Evolutionary conservation across 2,888 invertebrate genomes (phyloP), one percentile per base, ranked within the genome.

Genomic region (Camptogramma bilineatum): DNA sequence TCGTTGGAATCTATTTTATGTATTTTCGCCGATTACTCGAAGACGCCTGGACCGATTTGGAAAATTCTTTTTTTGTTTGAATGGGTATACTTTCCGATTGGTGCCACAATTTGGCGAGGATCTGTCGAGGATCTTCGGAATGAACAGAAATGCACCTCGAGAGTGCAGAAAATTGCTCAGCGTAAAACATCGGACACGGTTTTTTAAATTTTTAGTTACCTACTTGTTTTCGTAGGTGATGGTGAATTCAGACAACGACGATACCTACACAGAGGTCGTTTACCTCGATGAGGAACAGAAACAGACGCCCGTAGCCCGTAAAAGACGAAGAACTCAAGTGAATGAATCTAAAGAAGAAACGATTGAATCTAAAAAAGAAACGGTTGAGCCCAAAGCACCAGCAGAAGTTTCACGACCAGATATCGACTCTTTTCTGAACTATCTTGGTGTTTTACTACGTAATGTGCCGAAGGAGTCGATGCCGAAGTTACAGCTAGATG

Each of bases 401-500:
- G 39, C 34, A 48, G 17, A 42, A 7, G 39, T 28, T 1, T 39
- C 56, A 0, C 28, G 59, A 0, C 71, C 72, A 0, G 79, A 80
- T 62, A 57, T 88, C 0, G 78, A 80, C 0, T 71, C 74, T 0
- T 90, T 90, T 42, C 69, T 85, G 0, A 81, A 74, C 60, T 90
- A 90, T 60, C 73, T 89, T 0, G 75, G 75, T 0, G 80, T 82
- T 31, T 62, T 90, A 13, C 46, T 90, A 1, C 83, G 83, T 63
- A 81, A 84, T 39, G 62, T 88, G 3, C 80, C 89, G 0, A 68
- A 73, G 17, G 80, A 84, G 0, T 60, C 68, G 0, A 80, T 80
- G 46, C 76, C 77, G 0, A 80, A 82, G 61, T 70, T 88, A 0
- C 90, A 90, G 72, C 72, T 84, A 60, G 87, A 89, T 2, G 85